A percentile compares a stretch with the other conserved stretches of the same genome.
Conservation (phyloP, 2,888 invertebrate species). For the Noctua janthe region DNA sequence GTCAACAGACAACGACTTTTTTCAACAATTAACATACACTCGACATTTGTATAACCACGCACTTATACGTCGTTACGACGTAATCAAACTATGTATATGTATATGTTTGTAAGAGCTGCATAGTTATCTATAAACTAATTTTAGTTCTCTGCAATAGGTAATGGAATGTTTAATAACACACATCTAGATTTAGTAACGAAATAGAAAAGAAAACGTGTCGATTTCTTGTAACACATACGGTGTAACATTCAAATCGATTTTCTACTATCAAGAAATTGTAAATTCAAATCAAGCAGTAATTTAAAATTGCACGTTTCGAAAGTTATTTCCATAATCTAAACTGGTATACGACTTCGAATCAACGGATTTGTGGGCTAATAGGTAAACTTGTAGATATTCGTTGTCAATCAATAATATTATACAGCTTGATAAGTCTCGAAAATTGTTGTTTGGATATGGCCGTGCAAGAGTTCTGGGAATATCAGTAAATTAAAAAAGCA, state of each 20-base stretch:
- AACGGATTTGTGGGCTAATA: constrained; percentile 53
- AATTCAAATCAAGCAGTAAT: constrained; percentile 53
- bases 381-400: constrained; percentile 44
- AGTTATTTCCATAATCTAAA: constrained; percentile 58
- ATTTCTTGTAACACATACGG: constrained; percentile 50
- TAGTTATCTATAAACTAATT: constrained; percentile 25
- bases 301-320: constrained; percentile 61
- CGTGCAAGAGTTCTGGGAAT: constrained; percentile 40
- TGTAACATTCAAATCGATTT: constrained; percentile 47
- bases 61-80: constrained; percentile 7
- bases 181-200: constrained; percentile 32
- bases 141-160: constrained; percentile 16
- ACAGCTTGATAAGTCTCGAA: constrained; percentile 41
- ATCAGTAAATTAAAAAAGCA: constrained; percentile 42
- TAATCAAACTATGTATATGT: constrained; percentile 13
- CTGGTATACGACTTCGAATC: constrained; percentile 47
- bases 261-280: constrained; percentile 50
- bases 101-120: constrained; percentile 19
- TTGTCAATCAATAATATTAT: constrained; percentile 47
- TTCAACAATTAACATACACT: constrained; percentile 58
- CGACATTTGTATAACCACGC: constrained; percentile 35
- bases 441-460: constrained; percentile 32
- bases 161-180: constrained; percentile 40
- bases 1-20: constrained; percentile 61
- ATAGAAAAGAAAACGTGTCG: constrained; percentile 40